Evolutionary conservation across 2,888 invertebrate species (phyloP).

Genomic region (Drosophila peninsularis): DNA sequence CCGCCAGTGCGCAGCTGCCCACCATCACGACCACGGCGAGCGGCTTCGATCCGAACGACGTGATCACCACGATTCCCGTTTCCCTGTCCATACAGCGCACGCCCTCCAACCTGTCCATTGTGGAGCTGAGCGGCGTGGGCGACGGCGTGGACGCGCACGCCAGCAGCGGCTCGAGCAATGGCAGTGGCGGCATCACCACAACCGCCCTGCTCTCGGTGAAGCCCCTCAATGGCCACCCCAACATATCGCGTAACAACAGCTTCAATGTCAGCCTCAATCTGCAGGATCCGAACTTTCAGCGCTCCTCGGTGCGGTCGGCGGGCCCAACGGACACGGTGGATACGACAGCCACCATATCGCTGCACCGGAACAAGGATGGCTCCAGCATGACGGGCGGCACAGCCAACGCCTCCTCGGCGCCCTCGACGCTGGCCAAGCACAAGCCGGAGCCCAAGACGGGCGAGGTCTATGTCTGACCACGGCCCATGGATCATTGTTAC

Average conservation of each 20-base stretch:
- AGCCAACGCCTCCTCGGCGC: conserved; percentile 77
- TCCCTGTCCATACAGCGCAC: conserved; percentile 80
- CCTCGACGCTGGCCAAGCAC: conserved; percentile 83
- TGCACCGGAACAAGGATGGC: conserved; percentile 40
- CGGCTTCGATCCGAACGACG: conserved; percentile 74
- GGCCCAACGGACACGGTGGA: conserved; percentile 60
- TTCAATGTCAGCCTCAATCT: conserved; percentile 78
- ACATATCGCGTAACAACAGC: conserved; percentile 82
- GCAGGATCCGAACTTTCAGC: conserved; percentile 74
- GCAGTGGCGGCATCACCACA: conserved; percentile 62
- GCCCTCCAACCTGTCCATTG: conserved; percentile 76
- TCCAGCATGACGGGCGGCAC: conserved; percentile 12
- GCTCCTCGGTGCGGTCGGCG: conserved; percentile 75
- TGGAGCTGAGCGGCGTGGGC: conserved; percentile 61
- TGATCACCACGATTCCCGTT: conserved; percentile 81
- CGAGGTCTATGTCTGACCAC: conserved; percentile 83
- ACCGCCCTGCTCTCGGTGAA: conserved; percentile 79
- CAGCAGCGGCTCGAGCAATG: conserved; percentile 57
- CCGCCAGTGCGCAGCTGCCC: conserved; percentile 70
- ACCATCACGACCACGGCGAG: conserved; percentile 76
- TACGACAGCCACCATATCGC: conserved; percentile 26
- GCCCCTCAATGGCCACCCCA: conserved; percentile 66
- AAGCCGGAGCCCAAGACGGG: conserved; percentile 83
- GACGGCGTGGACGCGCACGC: conserved; percentile 46
- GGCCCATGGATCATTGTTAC: conserved; percentile 12